Evolutionary conservation across 2,797 vertebrate species (phyloP).

Genomic region (Melopsittacus undulatus): DNA sequence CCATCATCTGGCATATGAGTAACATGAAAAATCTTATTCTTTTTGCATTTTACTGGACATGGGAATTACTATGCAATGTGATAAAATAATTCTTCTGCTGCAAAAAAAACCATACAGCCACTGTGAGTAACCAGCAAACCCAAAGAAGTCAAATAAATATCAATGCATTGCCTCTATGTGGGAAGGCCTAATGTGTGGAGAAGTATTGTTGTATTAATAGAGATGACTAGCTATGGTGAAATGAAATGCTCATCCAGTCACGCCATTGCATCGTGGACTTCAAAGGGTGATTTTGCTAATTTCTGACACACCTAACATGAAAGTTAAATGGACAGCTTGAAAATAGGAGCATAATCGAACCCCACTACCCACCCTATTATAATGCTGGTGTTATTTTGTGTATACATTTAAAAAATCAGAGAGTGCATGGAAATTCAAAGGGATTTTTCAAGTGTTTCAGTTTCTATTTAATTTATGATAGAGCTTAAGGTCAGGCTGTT

Average conservation of each 20-base stretch:
- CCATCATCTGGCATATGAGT: background rate
- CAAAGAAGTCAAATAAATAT: slow-evolving; percentile 10
- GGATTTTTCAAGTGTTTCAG: background rate
- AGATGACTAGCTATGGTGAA: background rate
- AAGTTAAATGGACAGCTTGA: background rate
- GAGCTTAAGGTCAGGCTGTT: background rate
- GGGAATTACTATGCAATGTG: background rate
- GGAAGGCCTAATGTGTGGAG: background rate
- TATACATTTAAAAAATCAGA: background rate
- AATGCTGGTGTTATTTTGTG: background rate
- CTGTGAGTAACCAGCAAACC: background rate
- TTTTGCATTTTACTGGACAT: background rate
- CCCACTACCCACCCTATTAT: accelerated
- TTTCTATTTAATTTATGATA: background rate
- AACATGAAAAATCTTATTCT: background rate
- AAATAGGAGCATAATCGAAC: background rate
- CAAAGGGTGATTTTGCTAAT: background rate
- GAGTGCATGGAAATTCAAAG: background rate
- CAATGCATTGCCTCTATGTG: background rate
- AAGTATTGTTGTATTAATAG: background rate
- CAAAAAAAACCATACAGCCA: background rate
- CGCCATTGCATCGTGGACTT: background rate
- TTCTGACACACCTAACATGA: background rate
- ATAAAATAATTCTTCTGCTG: background rate
- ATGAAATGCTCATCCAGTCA: background rate